phyloP scores from a whole-genome alignment of 2,113 vertebrate species.

The Pelusios castaneus region DNA sequence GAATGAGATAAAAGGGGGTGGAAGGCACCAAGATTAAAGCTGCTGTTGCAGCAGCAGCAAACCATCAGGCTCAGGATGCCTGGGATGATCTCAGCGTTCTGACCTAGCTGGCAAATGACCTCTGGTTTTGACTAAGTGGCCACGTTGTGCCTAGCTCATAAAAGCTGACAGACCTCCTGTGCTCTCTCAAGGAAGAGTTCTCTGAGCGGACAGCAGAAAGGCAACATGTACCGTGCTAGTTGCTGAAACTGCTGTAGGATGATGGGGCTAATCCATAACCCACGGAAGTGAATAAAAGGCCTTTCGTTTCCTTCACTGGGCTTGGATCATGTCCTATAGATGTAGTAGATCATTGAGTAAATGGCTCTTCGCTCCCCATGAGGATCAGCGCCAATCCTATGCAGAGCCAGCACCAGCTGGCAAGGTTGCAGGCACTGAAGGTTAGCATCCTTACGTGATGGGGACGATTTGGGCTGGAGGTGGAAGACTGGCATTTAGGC shows the following conservation, averaged over 20 bases:
- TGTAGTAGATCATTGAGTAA: neutral
- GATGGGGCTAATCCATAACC: neutral
- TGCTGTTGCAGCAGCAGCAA: neutral
- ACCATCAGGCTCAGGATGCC: neutral
- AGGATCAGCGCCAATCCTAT: neutral
- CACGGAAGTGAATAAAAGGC: neutral
- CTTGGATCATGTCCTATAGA: neutral
- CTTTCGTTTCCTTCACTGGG: neutral
- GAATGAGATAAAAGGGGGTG: neutral
- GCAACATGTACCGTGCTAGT: neutral
- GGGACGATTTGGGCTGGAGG: neutral
- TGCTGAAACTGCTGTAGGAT: neutral
- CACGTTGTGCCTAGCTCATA: neutral
- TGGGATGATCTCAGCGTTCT: neutral
- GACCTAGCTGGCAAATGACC: neutral
- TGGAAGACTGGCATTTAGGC: neutral
- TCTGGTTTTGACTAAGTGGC: neutral
- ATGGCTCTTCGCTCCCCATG: neutral
- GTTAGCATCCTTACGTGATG: accelerated
- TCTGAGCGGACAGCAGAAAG: neutral
- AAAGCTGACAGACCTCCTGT: neutral
- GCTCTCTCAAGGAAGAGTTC: neutral
- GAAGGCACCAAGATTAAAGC: neutral
- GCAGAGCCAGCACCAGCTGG: neutral
- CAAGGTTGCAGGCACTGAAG: neutral